Conservation (phyloP, 2,113 vertebrate genomes). For the Orthonyx spaldingii region DNA sequence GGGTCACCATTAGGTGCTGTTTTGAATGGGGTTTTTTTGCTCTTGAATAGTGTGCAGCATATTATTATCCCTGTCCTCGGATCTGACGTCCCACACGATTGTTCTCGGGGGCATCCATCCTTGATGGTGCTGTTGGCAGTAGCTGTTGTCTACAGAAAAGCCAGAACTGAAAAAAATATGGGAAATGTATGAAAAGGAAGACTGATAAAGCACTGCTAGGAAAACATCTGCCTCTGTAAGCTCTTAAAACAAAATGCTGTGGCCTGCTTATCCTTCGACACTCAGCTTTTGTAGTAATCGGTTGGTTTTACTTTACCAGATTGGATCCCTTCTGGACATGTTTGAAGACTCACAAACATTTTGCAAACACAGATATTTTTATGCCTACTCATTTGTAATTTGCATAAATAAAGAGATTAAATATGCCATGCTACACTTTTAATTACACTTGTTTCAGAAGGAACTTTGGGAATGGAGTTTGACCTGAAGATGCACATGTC, state of each 20-base stretch:
- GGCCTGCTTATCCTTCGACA: slow-evolving; percentile 37
- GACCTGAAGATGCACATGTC: neutral
- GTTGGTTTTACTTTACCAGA: slow-evolving; percentile 57
- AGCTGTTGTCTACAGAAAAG: neutral
- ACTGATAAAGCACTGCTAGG: neutral
- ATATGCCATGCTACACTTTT: neutral
- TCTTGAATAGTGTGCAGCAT: neutral
- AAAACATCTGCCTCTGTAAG: neutral
- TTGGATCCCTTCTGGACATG: slow-evolving; percentile 63
- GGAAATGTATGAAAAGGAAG: neutral
- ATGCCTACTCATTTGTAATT: slow-evolving; percentile 46
- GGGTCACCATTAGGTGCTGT: neutral
- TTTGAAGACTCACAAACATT: slow-evolving; percentile 64
- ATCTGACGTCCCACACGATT: neutral
- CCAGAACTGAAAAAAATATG: neutral
- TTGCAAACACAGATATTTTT: slow-evolving; percentile 69
- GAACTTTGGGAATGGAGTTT: neutral
- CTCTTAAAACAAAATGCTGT: neutral
- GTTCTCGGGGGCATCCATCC: neutral
- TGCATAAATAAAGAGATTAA: slow-evolving; percentile 44
- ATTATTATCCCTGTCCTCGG: neutral
- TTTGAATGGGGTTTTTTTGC: neutral
- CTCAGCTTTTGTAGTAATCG: slow-evolving; percentile 40
- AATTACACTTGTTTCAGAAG: neutral
- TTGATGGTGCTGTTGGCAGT: neutral